phyloP scores from a whole-genome alignment of 2,888 invertebrate genomes.

The Sinelater perroti region DNA sequence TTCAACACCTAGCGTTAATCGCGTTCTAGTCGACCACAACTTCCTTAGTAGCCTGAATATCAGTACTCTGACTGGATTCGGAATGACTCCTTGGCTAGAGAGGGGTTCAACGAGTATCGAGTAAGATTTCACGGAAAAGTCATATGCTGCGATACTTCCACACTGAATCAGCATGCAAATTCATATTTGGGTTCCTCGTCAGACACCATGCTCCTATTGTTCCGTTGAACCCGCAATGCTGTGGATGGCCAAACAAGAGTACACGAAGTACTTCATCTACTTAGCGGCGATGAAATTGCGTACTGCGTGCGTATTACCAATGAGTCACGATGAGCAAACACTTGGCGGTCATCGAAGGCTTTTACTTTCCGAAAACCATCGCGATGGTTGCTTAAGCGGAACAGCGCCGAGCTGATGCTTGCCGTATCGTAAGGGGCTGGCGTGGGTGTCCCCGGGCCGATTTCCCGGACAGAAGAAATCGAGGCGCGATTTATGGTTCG shows the following conservation, averaged over 20 bases:
- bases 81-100: too few relatives aligned
- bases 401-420: background rate
- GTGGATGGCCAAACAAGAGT: background rate
- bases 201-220: background rate
- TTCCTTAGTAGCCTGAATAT: too few relatives aligned
- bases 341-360: background rate
- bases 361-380: background rate
- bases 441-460: background rate
- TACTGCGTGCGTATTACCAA: conserved; percentile 11
- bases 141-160: too few relatives aligned
- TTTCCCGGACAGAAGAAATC: background rate
- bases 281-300: conserved; percentile 12
- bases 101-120: too few relatives aligned
- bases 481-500: background rate
- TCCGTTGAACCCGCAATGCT: conserved; percentile 8
- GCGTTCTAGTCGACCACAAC: too few relatives aligned
- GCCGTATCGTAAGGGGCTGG: background rate
- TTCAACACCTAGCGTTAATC: too few relatives aligned
- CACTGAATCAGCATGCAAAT: too few relatives aligned
- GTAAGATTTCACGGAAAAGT: background rate
- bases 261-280: conserved; percentile 5
- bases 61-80: too few relatives aligned
- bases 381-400: too few relatives aligned
- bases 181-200: background rate
- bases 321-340: conserved; percentile 4